Conservation (phyloP, 2,888 invertebrate species). For the Stramonita haemastoma region DNA sequence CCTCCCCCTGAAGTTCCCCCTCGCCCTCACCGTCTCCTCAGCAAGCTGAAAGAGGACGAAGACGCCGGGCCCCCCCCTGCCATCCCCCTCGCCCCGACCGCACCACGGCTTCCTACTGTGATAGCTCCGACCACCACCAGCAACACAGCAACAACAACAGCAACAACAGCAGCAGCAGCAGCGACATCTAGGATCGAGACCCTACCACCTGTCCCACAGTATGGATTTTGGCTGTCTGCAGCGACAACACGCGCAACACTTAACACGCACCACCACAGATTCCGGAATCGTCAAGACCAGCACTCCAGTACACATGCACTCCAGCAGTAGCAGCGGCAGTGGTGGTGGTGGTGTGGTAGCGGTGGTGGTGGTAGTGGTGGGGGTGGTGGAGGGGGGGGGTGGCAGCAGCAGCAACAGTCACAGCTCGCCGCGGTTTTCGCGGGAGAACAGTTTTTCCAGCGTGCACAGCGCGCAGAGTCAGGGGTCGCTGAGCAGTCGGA, state of each 20-base stretch:
- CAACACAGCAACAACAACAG: conserved; percentile 28
- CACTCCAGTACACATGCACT: conserved; percentile 38
- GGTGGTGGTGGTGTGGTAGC: no score
- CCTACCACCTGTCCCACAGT: conserved; percentile 65
- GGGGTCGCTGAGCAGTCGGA: conserved; percentile 47
- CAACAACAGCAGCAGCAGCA: no score
- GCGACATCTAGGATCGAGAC: conserved; percentile 55
- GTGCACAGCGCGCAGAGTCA: conserved; percentile 51
- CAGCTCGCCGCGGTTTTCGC: conserved; percentile 36
- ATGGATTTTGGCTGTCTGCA: conserved; percentile 64
- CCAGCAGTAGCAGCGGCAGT: neutral
- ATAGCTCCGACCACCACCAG: conserved; percentile 44
- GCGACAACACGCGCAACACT: conserved; percentile 54
- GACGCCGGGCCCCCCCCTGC: conserved; percentile 14
- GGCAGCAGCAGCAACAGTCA: conserved; percentile 29
- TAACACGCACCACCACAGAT: conserved; percentile 67
- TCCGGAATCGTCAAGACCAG: conserved; percentile 60
- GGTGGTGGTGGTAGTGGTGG: no score
- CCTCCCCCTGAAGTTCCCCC: conserved; percentile 36
- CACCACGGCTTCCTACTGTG: conserved; percentile 46
- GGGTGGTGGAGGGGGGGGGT: neutral
- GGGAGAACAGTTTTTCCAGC: conserved; percentile 49
- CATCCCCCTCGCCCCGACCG: conserved; percentile 39
- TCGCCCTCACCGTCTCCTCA: conserved; percentile 37
- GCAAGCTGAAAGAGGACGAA: neutral